Base-by-base conservation (phyloP, 2,888 invertebrate genomes). In the Synergus umbraculus region DNA sequence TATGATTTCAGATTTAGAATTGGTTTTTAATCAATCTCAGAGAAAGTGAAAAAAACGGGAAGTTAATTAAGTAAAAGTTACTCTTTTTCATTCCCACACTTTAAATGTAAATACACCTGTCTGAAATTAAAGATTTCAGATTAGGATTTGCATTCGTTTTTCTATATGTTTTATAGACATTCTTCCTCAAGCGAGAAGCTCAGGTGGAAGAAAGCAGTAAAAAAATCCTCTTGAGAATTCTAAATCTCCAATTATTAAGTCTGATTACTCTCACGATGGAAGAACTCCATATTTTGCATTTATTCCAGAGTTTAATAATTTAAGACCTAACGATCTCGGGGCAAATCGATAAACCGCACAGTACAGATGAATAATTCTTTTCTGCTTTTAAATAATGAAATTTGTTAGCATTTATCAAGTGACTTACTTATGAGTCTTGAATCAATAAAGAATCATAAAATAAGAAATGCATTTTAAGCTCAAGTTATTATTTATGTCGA, bases 221-320 rank as follows among this genome's bases (percentile, higher is more conserved):
- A 54, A 54, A 8, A 2, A 22, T 22, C 54, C n/a, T 54, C 54
- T 54, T 54, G 54, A 54, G n/a, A 54, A 54, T 54, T 54, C n/a
- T 15, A 54, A 54, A 54, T 54, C 54, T 54, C 54, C 54, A 54
- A 54, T 54, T 54, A 54, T 54, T n/a, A 54, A 54, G 54, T 54
- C 54, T 54, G 54, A 54, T 54, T 54, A 54, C 54, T 54, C 54
- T n/a, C n/a, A n/a, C 8, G n/a, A 54, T 54, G n/a, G n/a, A 54
- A n/a, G 13, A 54, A 54, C n/a, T 54, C 54, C 54, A 8, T 54
- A 54, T 54, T 54, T 54, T 54, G 54, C 54, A 54, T n/a, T 54
- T 54, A 54, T 54, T 54, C 54, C n/a, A 0, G n/a, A 54, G n/a
- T 54, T 54, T 54, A 54, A 54, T 54, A 37, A 37, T 54, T 54